Conservation (phyloP, 2,113 vertebrate genomes). For the Bos indicus region DNA sequence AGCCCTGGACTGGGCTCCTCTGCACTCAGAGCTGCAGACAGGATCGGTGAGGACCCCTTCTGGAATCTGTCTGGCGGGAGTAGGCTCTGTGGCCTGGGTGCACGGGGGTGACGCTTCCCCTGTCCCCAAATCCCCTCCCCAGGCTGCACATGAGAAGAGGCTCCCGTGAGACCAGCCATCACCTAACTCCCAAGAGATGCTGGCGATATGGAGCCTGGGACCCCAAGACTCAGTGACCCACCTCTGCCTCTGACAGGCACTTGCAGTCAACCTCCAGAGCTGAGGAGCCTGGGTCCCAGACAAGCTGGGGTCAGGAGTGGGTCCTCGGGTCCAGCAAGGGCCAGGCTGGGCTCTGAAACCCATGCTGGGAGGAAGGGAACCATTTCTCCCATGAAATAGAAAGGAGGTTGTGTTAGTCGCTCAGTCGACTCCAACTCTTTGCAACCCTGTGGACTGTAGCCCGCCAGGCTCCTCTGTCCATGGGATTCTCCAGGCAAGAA, state of each 20-base stretch:
- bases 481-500: background rate
- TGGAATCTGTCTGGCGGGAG: background rate
- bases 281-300: background rate
- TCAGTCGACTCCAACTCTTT: background rate
- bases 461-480: background rate
- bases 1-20: background rate
- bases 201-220: fast-evolving
- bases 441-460: background rate
- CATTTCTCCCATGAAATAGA: background rate
- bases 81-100: fast-evolving
- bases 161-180: fast-evolving
- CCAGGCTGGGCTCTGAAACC: background rate
- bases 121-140: background rate
- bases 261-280: background rate
- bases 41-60: background rate
- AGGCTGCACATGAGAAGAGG: background rate
- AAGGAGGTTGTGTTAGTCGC: background rate
- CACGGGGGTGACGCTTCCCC: fast-evolving
- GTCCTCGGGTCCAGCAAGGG: fast-evolving
- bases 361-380: background rate
- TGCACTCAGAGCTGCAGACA: background rate
- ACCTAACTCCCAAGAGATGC: background rate
- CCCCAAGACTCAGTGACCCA: background rate
- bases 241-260: background rate
- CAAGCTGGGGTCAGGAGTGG: background rate